Conservation (phyloP, 2,888 invertebrate genomes). For the Leuctra nigra region DNA sequence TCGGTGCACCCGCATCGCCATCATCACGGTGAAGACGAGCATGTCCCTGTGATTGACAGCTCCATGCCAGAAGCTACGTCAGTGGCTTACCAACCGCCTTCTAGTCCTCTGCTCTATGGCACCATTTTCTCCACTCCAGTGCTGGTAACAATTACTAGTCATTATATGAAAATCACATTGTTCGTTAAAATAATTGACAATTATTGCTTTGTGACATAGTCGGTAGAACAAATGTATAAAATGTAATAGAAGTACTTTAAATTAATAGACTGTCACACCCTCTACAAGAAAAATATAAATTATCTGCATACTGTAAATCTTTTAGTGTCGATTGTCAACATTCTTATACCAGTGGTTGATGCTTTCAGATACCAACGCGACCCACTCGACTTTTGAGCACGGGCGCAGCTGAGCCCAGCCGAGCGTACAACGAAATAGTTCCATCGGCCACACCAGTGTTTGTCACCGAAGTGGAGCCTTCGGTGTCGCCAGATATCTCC, state of each 20-base stretch:
- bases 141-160: conserved; percentile 31
- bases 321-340: background rate
- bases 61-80: background rate
- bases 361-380: conserved; percentile 29
- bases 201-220: no score
- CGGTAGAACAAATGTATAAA: no score
- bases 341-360: background rate
- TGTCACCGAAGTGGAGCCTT: conserved; percentile 29
- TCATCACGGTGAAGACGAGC: conserved; percentile 39
- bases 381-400: conserved; percentile 29
- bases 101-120: conserved; percentile 28
- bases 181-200: no score
- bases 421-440: conserved; percentile 28
- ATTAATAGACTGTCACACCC: no score
- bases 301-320: background rate
- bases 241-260: no score
- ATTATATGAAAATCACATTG: no score
- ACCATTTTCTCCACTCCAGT: conserved; percentile 34
- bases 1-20: conserved; percentile 40
- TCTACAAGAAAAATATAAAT: no score
- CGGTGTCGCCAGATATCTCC: conserved; percentile 27
- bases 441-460: conserved; percentile 32
- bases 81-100: conserved; percentile 20
- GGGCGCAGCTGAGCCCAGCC: conserved; percentile 23
- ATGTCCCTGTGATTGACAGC: conserved; percentile 16